These are phyloP conservation scores for Myotis vivesi DNA, from an alignment of 2,797 vertebrate species.

Conservation along the genomic window DNA sequence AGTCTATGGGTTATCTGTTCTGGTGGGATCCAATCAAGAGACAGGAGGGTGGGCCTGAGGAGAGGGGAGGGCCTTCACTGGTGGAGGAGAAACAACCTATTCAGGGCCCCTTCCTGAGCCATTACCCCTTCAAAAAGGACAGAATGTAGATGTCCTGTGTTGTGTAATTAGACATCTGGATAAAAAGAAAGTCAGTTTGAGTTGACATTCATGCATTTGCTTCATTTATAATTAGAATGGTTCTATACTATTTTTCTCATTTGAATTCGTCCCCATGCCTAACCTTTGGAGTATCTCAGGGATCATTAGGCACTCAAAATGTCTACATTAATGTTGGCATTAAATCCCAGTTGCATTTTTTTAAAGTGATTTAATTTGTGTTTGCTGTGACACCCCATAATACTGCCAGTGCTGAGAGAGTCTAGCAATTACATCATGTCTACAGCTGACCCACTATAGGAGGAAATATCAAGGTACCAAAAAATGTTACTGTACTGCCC, in stretches of 20 bases:
- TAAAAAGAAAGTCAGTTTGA: neutral
- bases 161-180: neutral
- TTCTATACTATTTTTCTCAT: no score
- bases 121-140: neutral
- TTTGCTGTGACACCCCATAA: neutral
- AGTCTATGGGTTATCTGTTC: neutral
- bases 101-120: neutral
- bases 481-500: conserved; percentile 24
- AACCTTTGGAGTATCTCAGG: no score
- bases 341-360: neutral
- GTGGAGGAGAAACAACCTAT: neutral
- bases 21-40: neutral
- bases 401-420: neutral
- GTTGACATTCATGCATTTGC: neutral
- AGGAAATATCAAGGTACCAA: neutral
- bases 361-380: neutral
- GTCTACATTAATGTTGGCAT: neutral
- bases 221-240: no score
- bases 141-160: neutral
- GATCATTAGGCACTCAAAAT: neutral
- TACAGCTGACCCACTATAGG: neutral
- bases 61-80: fast-evolving
- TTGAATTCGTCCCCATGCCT: no score
- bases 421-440: neutral
- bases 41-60: neutral